Evolutionary conservation across 53 echinoderm and acorn worm species (phyloP).

Genomic region (Temnopleurus reevesii): DNA sequence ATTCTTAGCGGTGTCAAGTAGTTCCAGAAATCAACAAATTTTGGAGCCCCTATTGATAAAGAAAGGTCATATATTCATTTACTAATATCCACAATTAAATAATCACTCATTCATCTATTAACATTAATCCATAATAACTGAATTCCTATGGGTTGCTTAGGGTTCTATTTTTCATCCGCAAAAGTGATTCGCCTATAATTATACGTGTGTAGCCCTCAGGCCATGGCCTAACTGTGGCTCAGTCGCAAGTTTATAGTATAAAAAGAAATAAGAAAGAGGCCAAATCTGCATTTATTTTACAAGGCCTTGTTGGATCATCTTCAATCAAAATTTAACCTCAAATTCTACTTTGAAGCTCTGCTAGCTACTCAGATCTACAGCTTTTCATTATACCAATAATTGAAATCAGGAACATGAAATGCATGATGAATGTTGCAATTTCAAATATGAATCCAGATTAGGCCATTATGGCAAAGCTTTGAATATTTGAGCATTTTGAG

Average conservation of each 20-base stretch:
- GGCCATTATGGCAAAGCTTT: not conserved
- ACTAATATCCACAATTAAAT: no score
- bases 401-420: not conserved
- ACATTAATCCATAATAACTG: no score
- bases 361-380: no score
- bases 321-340: not conserved
- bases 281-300: not conserved
- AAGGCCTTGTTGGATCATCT: not conserved
- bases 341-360: not conserved
- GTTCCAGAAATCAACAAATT: no score
- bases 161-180: not conserved
- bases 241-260: not conserved
- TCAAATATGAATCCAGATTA: not conserved
- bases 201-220: no score
- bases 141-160: not conserved
- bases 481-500: not conserved
- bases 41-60: no score
- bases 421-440: not conserved
- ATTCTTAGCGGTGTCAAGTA: no score
- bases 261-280: not conserved
- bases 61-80: no score
- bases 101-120: no score
- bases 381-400: not conserved
- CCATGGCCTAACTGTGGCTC: no score
- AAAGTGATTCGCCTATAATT: not conserved